Percentiles rank a stretch among this genome's conserved stretches.
phyloP scores from a whole-genome alignment of 2,797 vertebrate species.

The Eulemur albifrons region DNA sequence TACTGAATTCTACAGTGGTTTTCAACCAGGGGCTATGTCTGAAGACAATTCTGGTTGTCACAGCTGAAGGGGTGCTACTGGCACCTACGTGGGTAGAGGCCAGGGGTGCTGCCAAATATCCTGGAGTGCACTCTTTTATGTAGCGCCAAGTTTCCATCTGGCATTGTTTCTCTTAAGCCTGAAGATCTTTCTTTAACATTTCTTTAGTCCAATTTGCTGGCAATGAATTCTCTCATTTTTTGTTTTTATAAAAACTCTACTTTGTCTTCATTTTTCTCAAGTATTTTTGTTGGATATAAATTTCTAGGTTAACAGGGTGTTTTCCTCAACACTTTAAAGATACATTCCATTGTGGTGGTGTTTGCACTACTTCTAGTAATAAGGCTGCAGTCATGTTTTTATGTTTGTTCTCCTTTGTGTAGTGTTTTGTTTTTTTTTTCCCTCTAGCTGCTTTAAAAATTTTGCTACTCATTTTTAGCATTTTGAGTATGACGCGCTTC shows the following conservation, averaged over 20 bases:
- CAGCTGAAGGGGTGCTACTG: neutral
- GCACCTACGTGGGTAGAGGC: neutral
- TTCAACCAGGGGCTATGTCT: neutral
- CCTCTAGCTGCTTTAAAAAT: neutral
- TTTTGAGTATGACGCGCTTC: neutral
- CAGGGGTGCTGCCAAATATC: neutral
- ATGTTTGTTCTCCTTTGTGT: neutral
- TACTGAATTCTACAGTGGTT: neutral
- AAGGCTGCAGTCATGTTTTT: neutral
- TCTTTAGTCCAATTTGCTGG: neutral
- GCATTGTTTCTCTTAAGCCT: neutral
- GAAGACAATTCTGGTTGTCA: neutral
- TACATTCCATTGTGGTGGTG: neutral
- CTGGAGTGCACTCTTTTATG: neutral
- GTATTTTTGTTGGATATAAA: neutral
- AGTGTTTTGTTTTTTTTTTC: neutral
- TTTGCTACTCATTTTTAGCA: neutral
- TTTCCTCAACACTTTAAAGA: neutral
- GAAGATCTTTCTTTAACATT: neutral
- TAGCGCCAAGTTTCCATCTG: neutral
- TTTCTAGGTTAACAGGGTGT: neutral
- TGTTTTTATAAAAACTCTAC: neutral
- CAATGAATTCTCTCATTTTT: neutral
- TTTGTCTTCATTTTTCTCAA: slow-evolving; percentile 7
- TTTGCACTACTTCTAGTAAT: neutral